These are phyloP conservation scores for Notocelia uddmanniana DNA, from an alignment of 2,888 invertebrate species.

Conservation along the genomic window DNA sequence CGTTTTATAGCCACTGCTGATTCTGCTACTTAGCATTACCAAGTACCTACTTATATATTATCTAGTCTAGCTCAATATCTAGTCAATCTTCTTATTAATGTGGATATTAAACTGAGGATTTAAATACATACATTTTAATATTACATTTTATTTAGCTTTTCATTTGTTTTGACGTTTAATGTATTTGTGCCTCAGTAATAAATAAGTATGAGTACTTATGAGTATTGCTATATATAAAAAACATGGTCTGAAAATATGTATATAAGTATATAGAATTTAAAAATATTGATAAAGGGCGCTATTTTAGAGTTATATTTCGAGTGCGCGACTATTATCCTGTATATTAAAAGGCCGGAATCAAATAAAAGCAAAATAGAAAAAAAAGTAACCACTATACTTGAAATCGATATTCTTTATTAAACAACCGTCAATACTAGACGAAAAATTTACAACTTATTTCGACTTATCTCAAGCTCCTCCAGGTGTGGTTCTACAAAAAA, in stretches of 20 bases:
- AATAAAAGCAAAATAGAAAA: neutral
- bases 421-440: conserved; percentile 27
- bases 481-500: conserved; percentile 63
- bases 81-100: neutral
- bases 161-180: no score
- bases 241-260: no score
- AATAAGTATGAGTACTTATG: no score
- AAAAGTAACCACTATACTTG: conserved; percentile 11
- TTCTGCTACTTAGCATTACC: conserved; percentile 24
- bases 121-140: no score
- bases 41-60: neutral
- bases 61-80: neutral
- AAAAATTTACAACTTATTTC: conserved; percentile 30
- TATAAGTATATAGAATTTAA: no score
- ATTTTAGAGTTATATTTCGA: no score
- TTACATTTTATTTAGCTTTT: no score
- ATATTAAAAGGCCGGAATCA: neutral
- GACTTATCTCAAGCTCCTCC: conserved; percentile 57
- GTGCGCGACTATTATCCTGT: no score
- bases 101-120: no score
- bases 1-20: conserved; percentile 57
- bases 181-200: no score
- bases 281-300: no score
- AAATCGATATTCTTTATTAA: conserved; percentile 27
- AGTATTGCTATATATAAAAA: no score